Evolutionary conservation across 2,113 vertebrate species (phyloP), one percentile per base, ranked within the genome.

Genomic region (Seriola quinqueradiata): DNA sequence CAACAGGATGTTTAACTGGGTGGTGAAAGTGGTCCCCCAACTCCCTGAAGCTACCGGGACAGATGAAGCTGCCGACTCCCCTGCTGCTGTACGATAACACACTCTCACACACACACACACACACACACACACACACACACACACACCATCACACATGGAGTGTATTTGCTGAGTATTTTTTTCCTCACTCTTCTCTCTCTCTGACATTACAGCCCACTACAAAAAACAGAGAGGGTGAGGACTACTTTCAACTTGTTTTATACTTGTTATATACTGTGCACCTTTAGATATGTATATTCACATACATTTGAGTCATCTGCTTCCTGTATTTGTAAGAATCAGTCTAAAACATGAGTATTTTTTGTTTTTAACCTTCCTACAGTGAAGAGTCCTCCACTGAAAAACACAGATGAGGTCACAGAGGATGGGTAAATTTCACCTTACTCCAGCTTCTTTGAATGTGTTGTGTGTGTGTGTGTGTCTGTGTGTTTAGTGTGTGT

Each of bases 1-100:
- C 17, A 70, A 70, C 91, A 94, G 93, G 85, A 94, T 94, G 93
- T 94, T 94, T 78, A 93, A 90, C 79, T 94, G 93, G 93, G 93
- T 92, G 81, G 92, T 91, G 66, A 94, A 92, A 92, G 93, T 94
- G 82, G 93, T 93, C 66, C 93, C 93, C 0, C 91, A 94, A 57
- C 90, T 75, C 9, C 87, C 91, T 48, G 92, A 85, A 58, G 58
- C 8, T 61, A 44, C 66, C 1, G 84, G 63, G 13, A n/a, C 34
- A 14, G 65, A 84, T 0, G 83, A 87, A 3, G 17, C 48, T 44
- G n/a, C 23, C 19, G 84, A 90, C 36, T 23, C 32, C 12, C 1
- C 71, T 48, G 52, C 70, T 71, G 50, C 70, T 78, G 87, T 89
- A 91, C 2, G 74, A 73, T 2, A 44, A 32, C 61, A 42, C 5